Conservation (phyloP, 2,888 invertebrate genomes). For the Acronicta psi region DNA sequence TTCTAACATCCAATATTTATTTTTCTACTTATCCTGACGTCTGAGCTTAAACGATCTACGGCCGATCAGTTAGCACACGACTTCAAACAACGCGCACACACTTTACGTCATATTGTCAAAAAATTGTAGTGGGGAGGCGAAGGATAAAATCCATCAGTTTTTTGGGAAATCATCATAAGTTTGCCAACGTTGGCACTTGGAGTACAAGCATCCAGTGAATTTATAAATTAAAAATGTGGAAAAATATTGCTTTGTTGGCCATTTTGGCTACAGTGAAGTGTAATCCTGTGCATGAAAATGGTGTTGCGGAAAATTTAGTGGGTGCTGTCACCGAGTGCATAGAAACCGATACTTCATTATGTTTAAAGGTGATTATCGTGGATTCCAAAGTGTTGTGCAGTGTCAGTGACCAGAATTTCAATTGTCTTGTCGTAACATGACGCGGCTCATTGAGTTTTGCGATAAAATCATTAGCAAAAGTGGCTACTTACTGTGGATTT, state of each 20-base stretch:
- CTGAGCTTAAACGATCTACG: conserved; percentile 64
- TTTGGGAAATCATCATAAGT: conserved; percentile 85
- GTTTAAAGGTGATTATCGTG: conserved; percentile 90
- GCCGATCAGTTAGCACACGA: conserved; percentile 78
- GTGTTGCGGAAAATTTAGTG: conserved; percentile 81
- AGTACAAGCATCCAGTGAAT: conserved; percentile 64
- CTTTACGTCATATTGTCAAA: conserved; percentile 79
- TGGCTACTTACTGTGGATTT: conserved; percentile 34
- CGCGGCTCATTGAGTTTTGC: conserved; percentile 36
- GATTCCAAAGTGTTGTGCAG: conserved; percentile 59
- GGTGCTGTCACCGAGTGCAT: conserved; percentile 88
- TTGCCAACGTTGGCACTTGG: conserved; percentile 76
- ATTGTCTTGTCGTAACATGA: conserved; percentile 27
- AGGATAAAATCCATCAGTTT: conserved; percentile 86
- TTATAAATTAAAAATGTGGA: conserved; percentile 75
- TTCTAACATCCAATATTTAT: conserved; percentile 88
- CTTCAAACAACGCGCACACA: conserved; percentile 77
- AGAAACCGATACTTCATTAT: conserved; percentile 88
- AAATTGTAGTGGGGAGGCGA: conserved; percentile 76
- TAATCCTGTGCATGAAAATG: conserved; percentile 79
- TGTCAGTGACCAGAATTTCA: conserved; percentile 68
- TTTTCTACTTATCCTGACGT: conserved; percentile 87
- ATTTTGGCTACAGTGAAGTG: conserved; percentile 78
- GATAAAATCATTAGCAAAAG: conserved; percentile 34
- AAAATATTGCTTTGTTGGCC: conserved; percentile 75